Evolutionary conservation across 2,888 invertebrate species (phyloP).

Genomic region (Drosophila trichaetosa): DNA sequence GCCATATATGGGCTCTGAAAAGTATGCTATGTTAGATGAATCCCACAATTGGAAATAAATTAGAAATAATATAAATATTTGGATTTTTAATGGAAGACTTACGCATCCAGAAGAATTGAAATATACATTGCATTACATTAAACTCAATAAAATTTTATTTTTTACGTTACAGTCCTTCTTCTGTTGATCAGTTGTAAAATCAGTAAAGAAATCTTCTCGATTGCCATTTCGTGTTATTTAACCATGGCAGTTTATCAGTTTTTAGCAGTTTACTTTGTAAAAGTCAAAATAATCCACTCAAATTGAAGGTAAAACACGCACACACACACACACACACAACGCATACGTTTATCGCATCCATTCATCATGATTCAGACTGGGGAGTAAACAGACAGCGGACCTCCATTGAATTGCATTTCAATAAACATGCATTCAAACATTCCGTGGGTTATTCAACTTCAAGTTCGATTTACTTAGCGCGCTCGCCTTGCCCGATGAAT

Average conservation of each 20-base stretch:
- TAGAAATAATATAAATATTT: not conserved
- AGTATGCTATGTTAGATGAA: not conserved
- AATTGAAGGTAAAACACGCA: conserved; percentile 20
- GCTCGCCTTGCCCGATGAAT: conserved; percentile 23
- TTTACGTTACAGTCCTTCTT: not conserved
- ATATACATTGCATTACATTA: not conserved
- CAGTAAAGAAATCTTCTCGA: not conserved
- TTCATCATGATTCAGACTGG: conserved; percentile 42
- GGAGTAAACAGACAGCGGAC: conserved; percentile 23
- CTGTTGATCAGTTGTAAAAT: not conserved
- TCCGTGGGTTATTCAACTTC: conserved; percentile 57
- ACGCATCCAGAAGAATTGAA: not conserved
- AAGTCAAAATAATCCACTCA: conserved; percentile 22
- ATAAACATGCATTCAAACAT: conserved; percentile 31
- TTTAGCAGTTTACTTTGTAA: conserved; percentile 17
- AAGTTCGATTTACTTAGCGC: conserved; percentile 58
- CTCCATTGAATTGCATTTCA: conserved; percentile 49
- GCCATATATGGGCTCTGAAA: not conserved
- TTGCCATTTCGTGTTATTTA: conserved; percentile 1
- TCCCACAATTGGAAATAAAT: not conserved
- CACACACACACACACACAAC: not conserved
- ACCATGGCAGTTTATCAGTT: conserved; percentile 17
- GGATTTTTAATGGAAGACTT: not conserved
- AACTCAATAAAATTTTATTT: not conserved
- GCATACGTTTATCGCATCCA: conserved; percentile 24